These are phyloP conservation scores for Dioctria rufipes DNA, from an alignment of 2,888 invertebrate species.

Conservation along the genomic window DNA sequence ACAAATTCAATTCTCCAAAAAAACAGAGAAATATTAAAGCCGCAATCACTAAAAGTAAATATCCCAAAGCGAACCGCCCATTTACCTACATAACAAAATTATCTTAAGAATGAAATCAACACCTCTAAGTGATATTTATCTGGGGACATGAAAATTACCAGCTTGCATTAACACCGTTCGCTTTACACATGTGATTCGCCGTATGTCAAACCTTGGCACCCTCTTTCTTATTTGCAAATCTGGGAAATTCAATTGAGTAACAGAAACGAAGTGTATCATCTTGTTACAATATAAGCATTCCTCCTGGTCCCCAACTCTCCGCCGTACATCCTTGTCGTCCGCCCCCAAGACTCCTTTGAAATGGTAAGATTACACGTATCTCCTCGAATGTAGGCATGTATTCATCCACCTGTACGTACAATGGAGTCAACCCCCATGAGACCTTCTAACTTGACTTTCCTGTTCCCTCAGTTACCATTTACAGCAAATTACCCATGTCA, in stretches of 20 bases:
- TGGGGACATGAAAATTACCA: neutral
- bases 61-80: neutral
- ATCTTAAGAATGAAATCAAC: neutral
- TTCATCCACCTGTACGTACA: neutral
- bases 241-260: conserved; percentile 45
- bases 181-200: conserved; percentile 30
- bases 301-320: neutral
- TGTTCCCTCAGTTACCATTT: conserved; percentile 25
- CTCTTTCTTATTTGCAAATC: conserved; percentile 43
- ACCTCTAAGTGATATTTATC: neutral
- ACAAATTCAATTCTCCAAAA: no score
- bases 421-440: conserved; percentile 12
- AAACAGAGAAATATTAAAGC: no score
- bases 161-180: neutral
- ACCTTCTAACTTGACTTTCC: neutral
- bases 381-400: conserved; percentile 16
- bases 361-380: conserved; percentile 21
- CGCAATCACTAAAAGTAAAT: neutral
- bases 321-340: conserved; percentile 9
- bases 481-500: conserved; percentile 46
- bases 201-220: conserved; percentile 25
- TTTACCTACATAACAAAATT: neutral
- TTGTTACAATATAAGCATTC: conserved; percentile 38
- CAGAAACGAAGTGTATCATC: conserved; percentile 45
- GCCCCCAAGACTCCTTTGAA: neutral